A percentile compares a stretch with the other conserved stretches of the same genome.
Evolutionary conservation across 2,797 vertebrate genomes (phyloP).

Genomic region (Schizopygopsis malacanthus): DNA sequence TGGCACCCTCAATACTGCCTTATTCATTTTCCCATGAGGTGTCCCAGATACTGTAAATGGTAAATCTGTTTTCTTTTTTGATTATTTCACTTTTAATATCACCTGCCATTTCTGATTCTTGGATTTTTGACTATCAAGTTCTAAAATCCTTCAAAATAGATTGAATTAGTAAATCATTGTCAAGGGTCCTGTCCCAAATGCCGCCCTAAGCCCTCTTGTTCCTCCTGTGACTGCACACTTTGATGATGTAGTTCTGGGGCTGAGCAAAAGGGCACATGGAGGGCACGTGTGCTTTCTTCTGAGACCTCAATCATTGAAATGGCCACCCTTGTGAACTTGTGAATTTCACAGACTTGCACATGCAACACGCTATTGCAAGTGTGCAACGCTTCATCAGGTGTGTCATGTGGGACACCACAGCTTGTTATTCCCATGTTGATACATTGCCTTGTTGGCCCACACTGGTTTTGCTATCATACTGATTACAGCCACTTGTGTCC

Average conservation of each 20-base stretch:
- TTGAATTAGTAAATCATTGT: conserved; percentile 25
- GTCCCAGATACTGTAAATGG: not conserved
- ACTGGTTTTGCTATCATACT: not conserved
- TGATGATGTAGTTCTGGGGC: not conserved
- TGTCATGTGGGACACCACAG: conserved; percentile 5
- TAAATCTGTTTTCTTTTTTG: not conserved
- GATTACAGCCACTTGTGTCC: not conserved
- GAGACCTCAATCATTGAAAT: not conserved
- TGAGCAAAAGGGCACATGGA: conserved; percentile 3
- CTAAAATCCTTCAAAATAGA: conserved; percentile 13
- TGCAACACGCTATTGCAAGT: not conserved
- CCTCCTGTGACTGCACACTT: conserved; percentile 12
- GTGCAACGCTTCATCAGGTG: not conserved
- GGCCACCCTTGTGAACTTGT: not conserved
- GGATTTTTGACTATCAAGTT: not conserved
- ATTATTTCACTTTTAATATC: not conserved
- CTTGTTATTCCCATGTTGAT: not conserved
- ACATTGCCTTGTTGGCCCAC: not conserved
- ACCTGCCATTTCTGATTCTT: not conserved
- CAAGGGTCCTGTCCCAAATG: conserved; percentile 35
- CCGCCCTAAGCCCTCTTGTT: conserved; percentile 2
- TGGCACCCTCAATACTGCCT: not conserved
- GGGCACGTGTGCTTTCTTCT: not conserved
- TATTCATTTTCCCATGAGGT: conserved; percentile 6
- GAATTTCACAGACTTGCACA: not conserved